Conservation (phyloP, 2,113 vertebrate genomes). For the Peromyscus maniculatus region DNA sequence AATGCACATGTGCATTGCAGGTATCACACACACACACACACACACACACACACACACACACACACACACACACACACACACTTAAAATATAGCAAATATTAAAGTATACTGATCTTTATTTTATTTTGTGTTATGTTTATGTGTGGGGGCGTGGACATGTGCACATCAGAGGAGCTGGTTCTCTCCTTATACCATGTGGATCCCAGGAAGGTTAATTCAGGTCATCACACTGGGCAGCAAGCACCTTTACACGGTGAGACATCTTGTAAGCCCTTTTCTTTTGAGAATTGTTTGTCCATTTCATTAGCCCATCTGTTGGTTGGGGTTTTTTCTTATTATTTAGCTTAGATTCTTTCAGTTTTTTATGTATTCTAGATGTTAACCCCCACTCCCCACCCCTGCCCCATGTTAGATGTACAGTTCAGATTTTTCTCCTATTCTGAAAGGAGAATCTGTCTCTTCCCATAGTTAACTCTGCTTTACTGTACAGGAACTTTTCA, state of each 20-base stretch:
- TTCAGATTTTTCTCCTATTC: neutral
- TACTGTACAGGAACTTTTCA: neutral
- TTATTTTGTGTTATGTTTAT: neutral
- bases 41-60: neutral
- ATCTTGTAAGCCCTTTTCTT: neutral
- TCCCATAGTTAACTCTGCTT: neutral
- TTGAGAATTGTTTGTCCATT: neutral
- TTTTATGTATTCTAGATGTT: neutral
- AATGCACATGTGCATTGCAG: neutral
- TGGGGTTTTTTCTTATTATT: neutral
- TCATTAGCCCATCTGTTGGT: neutral
- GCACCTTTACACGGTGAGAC: neutral
- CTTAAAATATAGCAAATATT: neutral
- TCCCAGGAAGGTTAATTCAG: neutral
- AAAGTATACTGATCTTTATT: neutral
- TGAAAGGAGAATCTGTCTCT: neutral
- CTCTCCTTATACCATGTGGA: neutral
- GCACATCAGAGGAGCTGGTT: neutral
- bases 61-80: neutral
- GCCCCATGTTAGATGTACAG: neutral
- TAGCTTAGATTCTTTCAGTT: neutral
- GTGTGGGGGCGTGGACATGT: neutral
- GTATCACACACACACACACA: neutral
- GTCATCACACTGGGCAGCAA: neutral
- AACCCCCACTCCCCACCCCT: too few relatives aligned